Evolutionary conservation across 1,140 invertebrate genomes (phyloP), one percentile per base, ranked within the genome.

Genomic region (Pseudomyrmex cubaensis): DNA sequence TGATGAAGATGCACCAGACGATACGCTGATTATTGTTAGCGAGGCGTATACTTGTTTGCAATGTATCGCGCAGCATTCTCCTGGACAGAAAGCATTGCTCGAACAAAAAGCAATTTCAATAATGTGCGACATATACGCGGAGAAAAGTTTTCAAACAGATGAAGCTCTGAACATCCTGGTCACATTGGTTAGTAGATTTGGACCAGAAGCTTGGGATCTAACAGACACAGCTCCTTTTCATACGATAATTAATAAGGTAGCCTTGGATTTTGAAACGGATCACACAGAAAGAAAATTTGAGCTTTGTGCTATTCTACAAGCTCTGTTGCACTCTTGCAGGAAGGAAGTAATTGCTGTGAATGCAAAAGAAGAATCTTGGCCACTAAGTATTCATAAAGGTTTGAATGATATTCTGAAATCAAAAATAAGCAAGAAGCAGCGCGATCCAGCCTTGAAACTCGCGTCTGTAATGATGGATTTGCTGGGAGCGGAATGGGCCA

Each of bases 201-300:
- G 97, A 0, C 92, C 95, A 0, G 90, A 94, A 46, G 96, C 96
- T n/a, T 98, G 97, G 97, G 96, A 97, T 61, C 94, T 95, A 67
- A 96, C 96, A 75, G 92, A 95, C 82, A 95, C 96, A 0, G 96
- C 96, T 86, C 95, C 96, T 1, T 98, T 98, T 91, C 97, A 97
- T 92, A 95, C 96, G 1, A 94, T 98, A n/a, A 94, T 98, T 44
- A 97, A 97, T 87, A 97, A 97, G 94, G 97, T 98, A 78, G 95
- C 97, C 2, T 92, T 97, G 8, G 98, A 98, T 91, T 98, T 98
- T 95, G 97, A 97, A 89, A 97, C 96, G 0, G 98, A 98, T 93
- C 96, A 98, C 72, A 97, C 96, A 20, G 97, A 98, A 90, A 95
- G 97, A 73, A 98, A 99, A 93, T 98, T 98, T 94, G 97, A 98